phyloP scores from a whole-genome alignment of 2,888 invertebrate genomes.

The Drosophila acutilabella region DNA sequence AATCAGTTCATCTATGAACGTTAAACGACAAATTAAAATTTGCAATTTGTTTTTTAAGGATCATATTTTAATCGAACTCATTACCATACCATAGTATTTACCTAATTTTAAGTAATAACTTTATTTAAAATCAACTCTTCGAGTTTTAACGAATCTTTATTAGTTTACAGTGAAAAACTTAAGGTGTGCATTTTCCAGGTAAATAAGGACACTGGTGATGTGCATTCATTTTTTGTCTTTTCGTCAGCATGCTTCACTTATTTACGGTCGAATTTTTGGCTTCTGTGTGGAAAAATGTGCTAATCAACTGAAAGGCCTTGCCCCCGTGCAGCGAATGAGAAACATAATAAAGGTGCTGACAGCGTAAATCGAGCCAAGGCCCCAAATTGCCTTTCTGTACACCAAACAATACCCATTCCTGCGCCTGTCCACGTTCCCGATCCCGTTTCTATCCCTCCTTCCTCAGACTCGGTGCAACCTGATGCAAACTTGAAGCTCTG shows the following conservation, averaged over 20 bases:
- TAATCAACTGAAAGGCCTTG: constrained; percentile 57
- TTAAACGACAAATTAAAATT: too few relatives aligned
- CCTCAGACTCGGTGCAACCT: constrained; percentile 6
- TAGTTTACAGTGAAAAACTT: too few relatives aligned
- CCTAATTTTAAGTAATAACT: too few relatives aligned
- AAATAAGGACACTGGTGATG: not conserved
- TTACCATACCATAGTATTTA: too few relatives aligned
- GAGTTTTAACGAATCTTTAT: too few relatives aligned
- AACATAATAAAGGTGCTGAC: constrained; percentile 44
- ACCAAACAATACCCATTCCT: constrained; percentile 1
- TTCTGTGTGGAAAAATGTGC: constrained; percentile 37
- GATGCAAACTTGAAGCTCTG: constrained; percentile 21
- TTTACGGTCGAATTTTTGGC: constrained; percentile 23
- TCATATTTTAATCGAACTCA: too few relatives aligned
- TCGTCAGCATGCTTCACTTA: not conserved
- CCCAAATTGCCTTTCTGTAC: constrained; percentile 38
- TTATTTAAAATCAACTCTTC: too few relatives aligned
- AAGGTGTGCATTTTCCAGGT: not conserved
- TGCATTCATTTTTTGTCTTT: not conserved
- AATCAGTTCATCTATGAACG: too few relatives aligned
- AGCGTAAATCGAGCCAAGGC: constrained; percentile 20
- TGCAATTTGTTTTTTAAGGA: too few relatives aligned
- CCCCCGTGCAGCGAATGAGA: constrained; percentile 22
- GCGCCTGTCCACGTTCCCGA: not conserved
- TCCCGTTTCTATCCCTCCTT: not conserved